Evolutionary conservation across 2,113 vertebrate genomes (phyloP), one percentile per base, ranked within the genome.

Genomic region (Acanthochromis polyacanthus): DNA sequence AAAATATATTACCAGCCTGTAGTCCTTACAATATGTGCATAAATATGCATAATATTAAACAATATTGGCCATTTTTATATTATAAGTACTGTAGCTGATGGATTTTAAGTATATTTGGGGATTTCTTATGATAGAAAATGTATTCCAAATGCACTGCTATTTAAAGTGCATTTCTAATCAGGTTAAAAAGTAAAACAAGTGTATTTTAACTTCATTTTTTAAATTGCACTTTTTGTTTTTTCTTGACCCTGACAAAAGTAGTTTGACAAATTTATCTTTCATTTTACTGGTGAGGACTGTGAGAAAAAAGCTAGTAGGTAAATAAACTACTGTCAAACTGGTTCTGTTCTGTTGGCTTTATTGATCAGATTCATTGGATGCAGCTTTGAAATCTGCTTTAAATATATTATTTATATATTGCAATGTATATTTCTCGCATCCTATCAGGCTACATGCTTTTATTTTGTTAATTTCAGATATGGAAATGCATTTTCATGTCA

Each of bases 111-210:
- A 28, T 58, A 43, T 56, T 46, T 25, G 15, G 25, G 10, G 15
- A 38, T 80, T 60, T 50, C 1, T 40, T 36, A 2, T 30, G 48
- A 20, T 15, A 14, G 14, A 30, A 52, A 22, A 25, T 58, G n/a
- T 36, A 55, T 63, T 69, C 6, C 20, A 46, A 69, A 75, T 60
- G 45, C 28, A 30, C n/a, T 36, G 23, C 15, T 56, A 10, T 61
- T 71, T 59, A 50, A 67, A 65, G 40, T 66, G 3, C 19, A 59
- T 77, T 69, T 56, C 14, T 36, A 53, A 73, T 68, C 32, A 65
- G 58, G 40, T 61, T 51, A 43, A 43, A 62, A 71, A 40, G 16
- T 40, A 6, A 22, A 59, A 5, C 12, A 62, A 36, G 59, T 65
- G 40, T 20, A 61, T 58, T 59, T 77, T 10, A 46, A 65, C 46